Conservation (phyloP, 2,113 vertebrate genomes). For the Spea multiplicata region DNA sequence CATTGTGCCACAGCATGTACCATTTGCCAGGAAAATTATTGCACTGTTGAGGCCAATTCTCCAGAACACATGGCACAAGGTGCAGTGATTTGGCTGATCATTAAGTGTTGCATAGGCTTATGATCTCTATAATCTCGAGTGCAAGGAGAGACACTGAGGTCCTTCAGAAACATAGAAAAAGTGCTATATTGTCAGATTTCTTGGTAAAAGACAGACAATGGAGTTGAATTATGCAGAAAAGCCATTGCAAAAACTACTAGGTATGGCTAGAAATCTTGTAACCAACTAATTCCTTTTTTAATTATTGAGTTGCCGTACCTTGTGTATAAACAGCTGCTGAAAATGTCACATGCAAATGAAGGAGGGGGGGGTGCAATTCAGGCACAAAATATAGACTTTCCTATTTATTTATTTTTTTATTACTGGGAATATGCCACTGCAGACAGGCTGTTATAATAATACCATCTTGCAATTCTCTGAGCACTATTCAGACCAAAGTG, state of each 20-base stretch:
- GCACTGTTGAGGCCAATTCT: too few species aligned
- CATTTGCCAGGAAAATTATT: too few species aligned
- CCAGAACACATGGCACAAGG: too few species aligned
- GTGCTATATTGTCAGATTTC: neutral
- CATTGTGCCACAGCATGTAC: too few species aligned
- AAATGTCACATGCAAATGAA: constrained; percentile 76
- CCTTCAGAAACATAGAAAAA: too few species aligned
- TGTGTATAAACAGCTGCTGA: constrained; percentile 78
- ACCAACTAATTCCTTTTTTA: constrained; percentile 63
- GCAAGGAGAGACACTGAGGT: too few species aligned
- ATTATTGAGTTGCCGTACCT: constrained; percentile 70
- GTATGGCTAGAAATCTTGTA: constrained; percentile 57
- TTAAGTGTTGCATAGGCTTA: too few species aligned
- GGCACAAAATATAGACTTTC: constrained; percentile 61
- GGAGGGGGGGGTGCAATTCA: constrained; percentile 57
- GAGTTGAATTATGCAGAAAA: constrained; percentile 49
- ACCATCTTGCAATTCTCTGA: constrained; percentile 79
- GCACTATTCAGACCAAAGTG: constrained; percentile 80
- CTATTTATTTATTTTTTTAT: constrained; percentile 57
- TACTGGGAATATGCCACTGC: constrained; percentile 70
- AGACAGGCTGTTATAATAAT: constrained; percentile 79
- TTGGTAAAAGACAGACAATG: constrained; percentile 48
- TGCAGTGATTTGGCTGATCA: too few species aligned
- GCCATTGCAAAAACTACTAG: constrained; percentile 48
- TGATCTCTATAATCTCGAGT: too few species aligned